A percentile compares a stretch with the other conserved stretches of the same genome.
phyloP scores from a whole-genome alignment of 1,140 invertebrate genomes.

The Ceratoteleas bidentatus region DNA sequence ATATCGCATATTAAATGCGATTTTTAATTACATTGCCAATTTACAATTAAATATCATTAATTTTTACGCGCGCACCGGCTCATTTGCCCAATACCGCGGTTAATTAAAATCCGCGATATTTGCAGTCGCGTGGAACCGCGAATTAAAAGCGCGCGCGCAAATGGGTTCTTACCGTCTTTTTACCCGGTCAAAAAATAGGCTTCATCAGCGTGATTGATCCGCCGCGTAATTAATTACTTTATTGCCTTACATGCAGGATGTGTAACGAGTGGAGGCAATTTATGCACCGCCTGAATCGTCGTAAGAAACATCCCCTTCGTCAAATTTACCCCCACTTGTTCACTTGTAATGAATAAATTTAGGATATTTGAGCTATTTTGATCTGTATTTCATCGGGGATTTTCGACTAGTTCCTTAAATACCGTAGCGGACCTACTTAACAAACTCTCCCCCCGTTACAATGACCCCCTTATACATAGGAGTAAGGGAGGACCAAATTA shows the following conservation, averaged over 20 bases:
- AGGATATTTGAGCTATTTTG: background rate
- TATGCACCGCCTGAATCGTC: background rate
- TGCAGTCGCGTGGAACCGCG: conserved; percentile 11
- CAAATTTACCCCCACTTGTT: background rate
- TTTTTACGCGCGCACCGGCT: conserved; percentile 6
- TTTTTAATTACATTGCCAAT: conserved; percentile 40
- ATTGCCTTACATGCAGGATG: conserved; percentile 1
- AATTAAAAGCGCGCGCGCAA: conserved; percentile 39
- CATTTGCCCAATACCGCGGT: conserved; percentile 18
- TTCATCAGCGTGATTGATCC: conserved; percentile 22
- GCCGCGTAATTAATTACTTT: conserved; percentile 23
- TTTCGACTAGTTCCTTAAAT: background rate
- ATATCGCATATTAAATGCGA: conserved; percentile 13
- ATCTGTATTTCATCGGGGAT: background rate
- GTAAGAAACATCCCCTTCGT: background rate
- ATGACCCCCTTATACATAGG: too few species aligned
- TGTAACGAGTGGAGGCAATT: background rate
- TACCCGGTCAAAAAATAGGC: conserved; percentile 33
- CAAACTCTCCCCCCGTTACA: too few species aligned
- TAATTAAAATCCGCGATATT: conserved; percentile 49
- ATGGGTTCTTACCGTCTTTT: conserved; percentile 46
- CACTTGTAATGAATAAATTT: background rate
- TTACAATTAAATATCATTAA: conserved; percentile 33
- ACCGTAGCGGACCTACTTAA: too few species aligned
- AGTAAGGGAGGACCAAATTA: background rate